Conservation (phyloP, 1,140 invertebrate genomes). For the Heliconius congener region DNA sequence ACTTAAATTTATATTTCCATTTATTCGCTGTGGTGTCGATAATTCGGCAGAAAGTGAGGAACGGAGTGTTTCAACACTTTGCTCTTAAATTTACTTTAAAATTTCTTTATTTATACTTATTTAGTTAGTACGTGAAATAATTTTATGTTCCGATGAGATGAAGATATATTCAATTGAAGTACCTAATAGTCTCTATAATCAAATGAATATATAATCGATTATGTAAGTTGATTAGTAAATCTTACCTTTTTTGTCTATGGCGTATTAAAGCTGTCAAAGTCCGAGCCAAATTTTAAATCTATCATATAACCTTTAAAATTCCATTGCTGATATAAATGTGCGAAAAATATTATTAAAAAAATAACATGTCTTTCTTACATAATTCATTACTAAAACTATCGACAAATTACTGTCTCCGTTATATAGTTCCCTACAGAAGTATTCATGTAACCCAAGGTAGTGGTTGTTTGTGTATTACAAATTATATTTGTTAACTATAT, state of each 20-base stretch:
- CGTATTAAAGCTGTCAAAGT: not conserved
- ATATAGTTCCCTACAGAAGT: slow-evolving; percentile 45
- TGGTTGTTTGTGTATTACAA: not conserved
- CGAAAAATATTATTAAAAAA: not conserved
- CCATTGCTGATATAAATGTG: not conserved
- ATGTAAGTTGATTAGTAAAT: no score
- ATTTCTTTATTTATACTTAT: no score
- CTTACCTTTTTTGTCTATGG: not conserved
- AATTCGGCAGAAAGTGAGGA: no score
- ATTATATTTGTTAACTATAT: not conserved
- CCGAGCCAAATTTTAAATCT: slow-evolving; percentile 7
- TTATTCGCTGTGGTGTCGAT: no score
- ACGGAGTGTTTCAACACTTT: no score
- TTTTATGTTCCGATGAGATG: no score
- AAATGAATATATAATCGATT: no score
- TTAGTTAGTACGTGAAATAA: no score
- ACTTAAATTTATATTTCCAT: no score
- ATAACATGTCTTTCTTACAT: slow-evolving; percentile 53
- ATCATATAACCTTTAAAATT: slow-evolving; percentile 1
- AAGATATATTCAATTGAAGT: no score
- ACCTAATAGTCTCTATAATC: no score
- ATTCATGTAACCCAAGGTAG: slow-evolving; percentile 51
- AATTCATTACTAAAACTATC: slow-evolving; percentile 51
- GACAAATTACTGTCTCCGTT: slow-evolving; percentile 43
- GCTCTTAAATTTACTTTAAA: no score